Base-by-base conservation (phyloP, 2,888 invertebrate species). In the Tipula vernalis region DNA sequence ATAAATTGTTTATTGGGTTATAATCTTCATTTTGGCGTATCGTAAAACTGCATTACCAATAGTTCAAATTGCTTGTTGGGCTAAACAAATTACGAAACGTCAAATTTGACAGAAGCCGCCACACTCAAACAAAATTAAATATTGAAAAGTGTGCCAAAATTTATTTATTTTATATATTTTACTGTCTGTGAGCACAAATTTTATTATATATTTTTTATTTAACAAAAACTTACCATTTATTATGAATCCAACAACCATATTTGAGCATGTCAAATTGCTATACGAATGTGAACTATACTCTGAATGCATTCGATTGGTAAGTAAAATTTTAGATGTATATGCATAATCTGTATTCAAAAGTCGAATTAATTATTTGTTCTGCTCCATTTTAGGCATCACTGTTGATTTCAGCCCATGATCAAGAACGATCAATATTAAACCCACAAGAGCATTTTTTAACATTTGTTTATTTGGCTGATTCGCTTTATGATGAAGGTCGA, bases 241-340 rank as follows among this genome's bases (percentile, higher is more conserved):
- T 39, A 84, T 84, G 84, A 84, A 84, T 84, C 84, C 39, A 39
- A 84, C 41, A 41, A 91, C 91, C 71, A 90, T 95, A 86, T 93
- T 94, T 89, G 94, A 95, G 87, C 95, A 96, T 90, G 92, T 96
- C 5, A 94, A 95, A 88, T 92, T 93, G 71, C 91, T 96, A 36
- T 95, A 94, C 89, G 95, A 96, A 87, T 94, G 95, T 89, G 94
- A 95, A 88, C 91, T 96, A 1, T 95, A 95, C 90, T 94, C 95
- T 10, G 95, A 96, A 91, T 94, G 96, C 15, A 93, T 95, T 86
- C 92, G 94, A 89, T 91, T 95, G 90, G 96, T 96, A 93, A 93
- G 93, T 41, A 18, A 42, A 47, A 44, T 47, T 47, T 84, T 39
- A n/a, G 8, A 44, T 10, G 12, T 41, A 87, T n/a, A n/a, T n/a